phyloP scores from a whole-genome alignment of 2,797 vertebrate species.

The Sandelia bainsii region DNA sequence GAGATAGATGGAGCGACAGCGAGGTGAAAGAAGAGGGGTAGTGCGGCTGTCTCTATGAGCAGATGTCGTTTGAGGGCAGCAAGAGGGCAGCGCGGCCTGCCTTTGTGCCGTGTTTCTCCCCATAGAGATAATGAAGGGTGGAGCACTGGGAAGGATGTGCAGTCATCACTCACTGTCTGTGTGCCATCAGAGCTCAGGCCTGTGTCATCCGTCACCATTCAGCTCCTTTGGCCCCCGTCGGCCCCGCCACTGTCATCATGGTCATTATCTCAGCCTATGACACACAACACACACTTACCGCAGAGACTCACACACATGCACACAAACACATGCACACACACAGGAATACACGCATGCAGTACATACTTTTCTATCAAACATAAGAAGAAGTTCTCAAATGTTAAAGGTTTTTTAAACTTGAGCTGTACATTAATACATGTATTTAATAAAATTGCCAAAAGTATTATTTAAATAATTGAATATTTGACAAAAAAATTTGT shows the following conservation, averaged over 20 bases:
- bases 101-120: slow-evolving; percentile 81
- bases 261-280: slow-evolving; percentile 90
- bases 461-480: neutral
- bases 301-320: slow-evolving; percentile 26
- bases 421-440: neutral
- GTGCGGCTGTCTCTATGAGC: slow-evolving; percentile 82
- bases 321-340: slow-evolving; percentile 28
- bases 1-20: slow-evolving; percentile 83
- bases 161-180: slow-evolving; percentile 93
- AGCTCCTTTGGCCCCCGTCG: slow-evolving; percentile 90
- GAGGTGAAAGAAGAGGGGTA: slow-evolving; percentile 82
- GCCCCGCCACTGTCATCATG: slow-evolving; percentile 90
- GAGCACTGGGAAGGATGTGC: slow-evolving; percentile 89
- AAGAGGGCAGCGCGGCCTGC: slow-evolving; percentile 86
- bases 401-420: neutral
- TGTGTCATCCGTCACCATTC: slow-evolving; percentile 95
- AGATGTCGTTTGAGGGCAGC: slow-evolving; percentile 86
- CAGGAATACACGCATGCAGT: slow-evolving; percentile 13
- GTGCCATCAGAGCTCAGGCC: slow-evolving; percentile 92
- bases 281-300: slow-evolving; percentile 64
- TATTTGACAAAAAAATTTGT: neutral
- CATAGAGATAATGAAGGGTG: slow-evolving; percentile 93
- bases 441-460: neutral
- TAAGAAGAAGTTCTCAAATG: neutral
- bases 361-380: neutral